A percentile compares a stretch with the other conserved stretches of the same genome.
Conservation (phyloP, 2,113 vertebrate genomes). For the Caloenas nicobarica region DNA sequence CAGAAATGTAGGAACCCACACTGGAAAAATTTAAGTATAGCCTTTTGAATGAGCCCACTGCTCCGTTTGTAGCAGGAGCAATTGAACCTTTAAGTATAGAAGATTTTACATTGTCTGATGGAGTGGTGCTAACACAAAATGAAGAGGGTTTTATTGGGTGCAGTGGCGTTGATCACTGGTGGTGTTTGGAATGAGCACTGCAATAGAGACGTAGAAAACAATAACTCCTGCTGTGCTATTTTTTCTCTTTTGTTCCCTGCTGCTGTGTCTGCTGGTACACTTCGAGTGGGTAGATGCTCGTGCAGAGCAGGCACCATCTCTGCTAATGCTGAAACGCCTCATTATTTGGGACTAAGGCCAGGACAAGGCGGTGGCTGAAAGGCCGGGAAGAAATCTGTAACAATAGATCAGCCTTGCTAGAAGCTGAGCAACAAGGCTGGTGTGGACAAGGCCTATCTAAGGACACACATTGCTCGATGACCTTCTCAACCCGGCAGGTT, state of each 20-base stretch:
- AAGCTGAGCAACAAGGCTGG: background rate
- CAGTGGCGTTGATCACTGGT: background rate
- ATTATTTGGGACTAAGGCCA: background rate
- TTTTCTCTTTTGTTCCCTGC: background rate
- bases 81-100: background rate
- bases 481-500: conserved; percentile 16
- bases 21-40: background rate
- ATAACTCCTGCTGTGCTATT: background rate
- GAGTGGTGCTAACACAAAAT: background rate
- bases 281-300: background rate
- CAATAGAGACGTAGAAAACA: background rate
- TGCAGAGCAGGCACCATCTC: background rate
- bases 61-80: background rate
- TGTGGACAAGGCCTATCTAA: background rate
- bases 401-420: background rate
- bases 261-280: background rate
- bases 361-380: background rate
- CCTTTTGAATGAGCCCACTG: background rate
- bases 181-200: background rate
- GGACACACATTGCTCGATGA: background rate
- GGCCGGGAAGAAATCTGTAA: rapidly evolving
- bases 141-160: background rate
- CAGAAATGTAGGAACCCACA: background rate
- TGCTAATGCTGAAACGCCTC: background rate
- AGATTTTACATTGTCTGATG: background rate